Evolutionary conservation across 1,140 invertebrate species (phyloP).

Genomic region (Diprion similis): DNA sequence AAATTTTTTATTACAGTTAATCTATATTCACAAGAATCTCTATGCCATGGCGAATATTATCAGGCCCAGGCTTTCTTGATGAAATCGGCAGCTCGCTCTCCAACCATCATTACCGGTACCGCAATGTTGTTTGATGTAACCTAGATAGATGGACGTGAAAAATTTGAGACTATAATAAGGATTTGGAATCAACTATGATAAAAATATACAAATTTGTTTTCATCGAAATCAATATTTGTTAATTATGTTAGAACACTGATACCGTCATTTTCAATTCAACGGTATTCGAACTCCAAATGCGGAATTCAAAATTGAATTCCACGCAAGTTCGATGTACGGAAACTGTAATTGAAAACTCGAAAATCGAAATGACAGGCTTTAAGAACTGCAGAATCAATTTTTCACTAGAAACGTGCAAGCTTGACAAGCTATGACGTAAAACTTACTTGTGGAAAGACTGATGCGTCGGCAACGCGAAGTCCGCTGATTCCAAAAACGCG

Average conservation of each 20-base stretch:
- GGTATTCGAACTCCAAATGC: no score
- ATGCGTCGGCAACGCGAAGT: conserved; percentile 60
- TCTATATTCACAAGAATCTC: no score
- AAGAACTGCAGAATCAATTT: neutral
- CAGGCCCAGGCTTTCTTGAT: conserved; percentile 52
- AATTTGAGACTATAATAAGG: neutral
- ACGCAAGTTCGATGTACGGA: no score
- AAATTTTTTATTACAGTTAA: no score
- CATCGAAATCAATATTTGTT: no score
- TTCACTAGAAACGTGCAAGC: no score
- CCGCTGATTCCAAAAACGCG: conserved; percentile 57
- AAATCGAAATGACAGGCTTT: no score
- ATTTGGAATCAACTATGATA: conserved; percentile 2
- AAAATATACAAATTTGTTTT: neutral
- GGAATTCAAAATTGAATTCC: no score
- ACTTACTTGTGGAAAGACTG: conserved; percentile 50
- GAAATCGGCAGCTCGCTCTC: conserved; percentile 64
- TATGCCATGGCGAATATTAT: no score
- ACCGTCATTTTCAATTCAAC: no score
- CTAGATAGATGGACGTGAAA: conserved; percentile 23
- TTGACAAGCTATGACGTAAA: neutral
- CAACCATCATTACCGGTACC: conserved; percentile 65
- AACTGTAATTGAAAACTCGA: no score
- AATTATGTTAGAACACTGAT: no score
- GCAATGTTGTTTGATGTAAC: conserved; percentile 59